Evolutionary conservation across 2,888 invertebrate genomes (phyloP).

Genomic region (Cecidostiba fungosa): DNA sequence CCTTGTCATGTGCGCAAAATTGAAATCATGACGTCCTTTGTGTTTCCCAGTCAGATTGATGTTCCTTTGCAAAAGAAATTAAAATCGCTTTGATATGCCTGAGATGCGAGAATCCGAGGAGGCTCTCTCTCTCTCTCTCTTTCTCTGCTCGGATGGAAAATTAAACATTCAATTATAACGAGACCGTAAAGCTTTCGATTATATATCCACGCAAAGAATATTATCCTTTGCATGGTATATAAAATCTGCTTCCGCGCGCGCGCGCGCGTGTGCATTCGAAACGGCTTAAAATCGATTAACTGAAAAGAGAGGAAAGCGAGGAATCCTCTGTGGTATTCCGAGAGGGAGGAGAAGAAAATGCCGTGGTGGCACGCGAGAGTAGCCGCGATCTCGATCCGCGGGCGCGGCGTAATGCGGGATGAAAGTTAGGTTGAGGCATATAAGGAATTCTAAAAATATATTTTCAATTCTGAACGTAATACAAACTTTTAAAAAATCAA

Average conservation of each 20-base stretch:
- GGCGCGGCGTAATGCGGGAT: constrained; percentile 12
- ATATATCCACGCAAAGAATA: not conserved
- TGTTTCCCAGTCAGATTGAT: not conserved
- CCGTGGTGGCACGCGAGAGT: not conserved
- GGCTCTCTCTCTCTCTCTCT: not conserved
- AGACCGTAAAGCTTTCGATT: not conserved
- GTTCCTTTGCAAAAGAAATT: not conserved
- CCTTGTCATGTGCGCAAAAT: not conserved
- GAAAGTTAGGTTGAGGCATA: not conserved
- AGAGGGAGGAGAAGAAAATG: not conserved
- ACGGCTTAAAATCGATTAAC: constrained; percentile 33
- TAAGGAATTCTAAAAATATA: not conserved
- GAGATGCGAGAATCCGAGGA: not conserved
- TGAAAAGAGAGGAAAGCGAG: not conserved
- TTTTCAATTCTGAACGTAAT: no score
- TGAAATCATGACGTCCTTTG: constrained; percentile 2
- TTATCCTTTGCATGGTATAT: not conserved
- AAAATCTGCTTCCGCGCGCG: not conserved
- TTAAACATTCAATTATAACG: not conserved
- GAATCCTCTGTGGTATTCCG: not conserved
- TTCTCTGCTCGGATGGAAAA: not conserved
- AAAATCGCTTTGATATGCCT: not conserved
- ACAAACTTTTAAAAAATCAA: no score
- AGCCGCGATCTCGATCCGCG: not conserved
- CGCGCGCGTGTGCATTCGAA: not conserved